Percentiles rank a stretch among this genome's conserved stretches.
These are phyloP conservation scores for Melanostoma mellinum DNA, from an alignment of 2,888 invertebrate species.

Conservation along the genomic window DNA sequence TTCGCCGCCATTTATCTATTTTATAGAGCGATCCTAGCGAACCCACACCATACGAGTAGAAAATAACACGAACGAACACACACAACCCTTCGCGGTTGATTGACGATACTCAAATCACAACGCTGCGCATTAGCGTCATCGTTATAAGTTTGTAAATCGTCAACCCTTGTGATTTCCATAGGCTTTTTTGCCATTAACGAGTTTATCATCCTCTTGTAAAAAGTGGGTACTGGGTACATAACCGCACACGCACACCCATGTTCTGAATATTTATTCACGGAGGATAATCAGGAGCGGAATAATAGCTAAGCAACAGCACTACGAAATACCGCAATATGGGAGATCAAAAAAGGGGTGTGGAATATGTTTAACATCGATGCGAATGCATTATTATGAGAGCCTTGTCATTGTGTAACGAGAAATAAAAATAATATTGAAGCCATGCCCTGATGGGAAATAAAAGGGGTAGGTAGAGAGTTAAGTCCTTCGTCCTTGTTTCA, in stretches of 20 bases:
- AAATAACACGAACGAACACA: too few relatives aligned
- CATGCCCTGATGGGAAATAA: slow-evolving; percentile 6
- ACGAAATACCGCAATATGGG: slow-evolving; percentile 34
- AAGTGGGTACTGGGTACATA: slow-evolving; percentile 30
- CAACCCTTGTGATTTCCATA: slow-evolving; percentile 62
- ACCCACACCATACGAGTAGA: background rate
- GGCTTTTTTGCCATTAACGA: slow-evolving; percentile 34
- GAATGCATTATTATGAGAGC: slow-evolving; percentile 62
- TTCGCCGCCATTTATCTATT: slow-evolving; percentile 40
- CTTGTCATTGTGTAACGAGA: slow-evolving; percentile 61
- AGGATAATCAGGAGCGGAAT: slow-evolving; percentile 48
- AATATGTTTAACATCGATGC: slow-evolving; percentile 65
- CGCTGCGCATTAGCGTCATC: slow-evolving; percentile 43
- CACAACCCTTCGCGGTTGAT: slow-evolving; percentile 61
- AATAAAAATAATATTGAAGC: slow-evolving; percentile 19
- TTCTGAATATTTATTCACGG: slow-evolving; percentile 19
- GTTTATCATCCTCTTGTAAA: slow-evolving; percentile 38
- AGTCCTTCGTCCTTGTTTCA: slow-evolving; percentile 42
- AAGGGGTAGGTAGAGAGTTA: slow-evolving; percentile 13
- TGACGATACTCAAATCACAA: slow-evolving; percentile 66
- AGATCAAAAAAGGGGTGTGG: slow-evolving; percentile 65
- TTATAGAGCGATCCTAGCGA: background rate
- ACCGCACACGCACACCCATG: slow-evolving; percentile 28
- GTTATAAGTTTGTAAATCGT: slow-evolving; percentile 57
- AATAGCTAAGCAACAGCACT: slow-evolving; percentile 52